Conservation (phyloP, 2,113 vertebrate species). For the Empidonax alnorum region DNA sequence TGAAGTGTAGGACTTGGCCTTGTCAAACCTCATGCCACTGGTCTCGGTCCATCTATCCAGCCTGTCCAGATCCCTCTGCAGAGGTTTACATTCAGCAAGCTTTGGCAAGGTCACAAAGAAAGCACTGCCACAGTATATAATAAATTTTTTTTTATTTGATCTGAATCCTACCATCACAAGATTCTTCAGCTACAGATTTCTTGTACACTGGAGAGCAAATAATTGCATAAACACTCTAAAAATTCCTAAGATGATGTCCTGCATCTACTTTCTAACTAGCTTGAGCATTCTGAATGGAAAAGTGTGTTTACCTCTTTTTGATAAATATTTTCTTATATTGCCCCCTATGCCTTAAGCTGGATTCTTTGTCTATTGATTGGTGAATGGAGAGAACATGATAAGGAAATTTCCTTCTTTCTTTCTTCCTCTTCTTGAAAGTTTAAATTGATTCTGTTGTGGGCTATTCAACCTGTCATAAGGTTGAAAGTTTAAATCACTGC, state of each 20-base stretch:
- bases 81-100: background rate
- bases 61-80: background rate
- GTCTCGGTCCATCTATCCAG: rapidly evolving
- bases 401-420: background rate
- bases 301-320: background rate
- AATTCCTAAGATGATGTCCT: background rate
- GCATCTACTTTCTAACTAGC: background rate
- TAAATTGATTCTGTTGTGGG: background rate
- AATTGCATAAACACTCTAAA: background rate
- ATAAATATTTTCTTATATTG: background rate
- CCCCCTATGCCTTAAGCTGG: background rate
- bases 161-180: background rate
- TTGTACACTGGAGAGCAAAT: background rate
- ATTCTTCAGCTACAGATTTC: background rate
- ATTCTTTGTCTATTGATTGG: background rate
- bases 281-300: background rate
- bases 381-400: background rate
- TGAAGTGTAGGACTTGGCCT: background rate
- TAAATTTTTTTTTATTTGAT: background rate
- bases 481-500: background rate
- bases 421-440: background rate
- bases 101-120: background rate
- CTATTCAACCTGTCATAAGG: background rate
- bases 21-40: no score
- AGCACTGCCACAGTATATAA: background rate